Evolutionary conservation across 2,113 vertebrate species (phyloP), one percentile per base, ranked within the genome.

Genomic region (Xiphias gladius): DNA sequence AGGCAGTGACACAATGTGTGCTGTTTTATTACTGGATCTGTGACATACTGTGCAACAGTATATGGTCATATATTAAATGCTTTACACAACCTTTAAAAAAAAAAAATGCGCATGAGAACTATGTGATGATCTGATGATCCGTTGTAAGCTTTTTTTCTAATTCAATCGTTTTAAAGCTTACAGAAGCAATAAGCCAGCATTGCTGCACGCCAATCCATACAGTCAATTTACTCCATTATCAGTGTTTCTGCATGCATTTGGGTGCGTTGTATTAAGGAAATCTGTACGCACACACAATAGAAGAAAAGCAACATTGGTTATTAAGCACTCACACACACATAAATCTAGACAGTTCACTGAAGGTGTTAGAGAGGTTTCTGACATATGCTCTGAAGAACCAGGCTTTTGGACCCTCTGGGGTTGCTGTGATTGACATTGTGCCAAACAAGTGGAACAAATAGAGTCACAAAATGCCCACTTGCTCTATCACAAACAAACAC

Each of bases 1-100:
- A 90, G 91, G 89, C 88, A 91, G 86, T 90, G 91, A 91, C 88
- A 89, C 85, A 87, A 87, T 89, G 80, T 92, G 91, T 88, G 88
- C 88, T 73, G 79, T 91, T 92, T 86, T 90, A 91, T 91, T 94
- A 76, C 68, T 86, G 69, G 73, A 76, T 79, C 72, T 64, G 83
- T 92, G 81, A 86, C 74, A 85, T 76, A 84, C 79, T 88, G 89
- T 85, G 87, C 77, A 86, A 90, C 82, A 91, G 82, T 88, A 84
- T 79, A 68, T 35, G n/a, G 77, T 87, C 90, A 85, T 83, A 74
- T 66, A 83, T 46, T 82, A 77, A 89, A 90, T 81, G 69, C n/a
- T 76, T 86, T 69, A 81, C 74, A 77, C 24, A 67, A 82, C 30
- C 32, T 43, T 84, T 80, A 19, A 65, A 81, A 69, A 79, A 39